A percentile compares a stretch with the other conserved stretches of the same genome.
phyloP scores from a whole-genome alignment of 1,140 invertebrate genomes.

The Drosophila insularis region DNA sequence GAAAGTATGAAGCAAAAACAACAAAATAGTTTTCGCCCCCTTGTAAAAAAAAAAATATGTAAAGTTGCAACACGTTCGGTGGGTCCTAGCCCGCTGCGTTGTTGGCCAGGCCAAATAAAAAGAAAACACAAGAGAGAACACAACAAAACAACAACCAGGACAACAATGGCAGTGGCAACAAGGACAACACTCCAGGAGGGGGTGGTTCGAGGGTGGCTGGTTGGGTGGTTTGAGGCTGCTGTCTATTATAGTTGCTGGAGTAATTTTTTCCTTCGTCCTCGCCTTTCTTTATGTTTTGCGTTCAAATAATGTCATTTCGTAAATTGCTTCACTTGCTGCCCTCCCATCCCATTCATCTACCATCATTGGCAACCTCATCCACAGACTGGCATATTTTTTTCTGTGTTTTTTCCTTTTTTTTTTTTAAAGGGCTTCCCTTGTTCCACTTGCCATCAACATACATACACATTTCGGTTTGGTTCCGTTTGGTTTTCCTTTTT shows the following conservation, averaged over 20 bases:
- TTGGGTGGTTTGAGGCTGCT: slow-evolving; percentile 25
- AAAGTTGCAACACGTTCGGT: slow-evolving; percentile 61
- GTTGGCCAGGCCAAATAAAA: slow-evolving; percentile 29
- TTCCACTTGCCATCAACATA: slow-evolving; percentile 6
- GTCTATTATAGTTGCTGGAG: slow-evolving; percentile 70
- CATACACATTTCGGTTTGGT: slow-evolving; percentile 5
- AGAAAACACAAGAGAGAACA: slow-evolving; percentile 20
- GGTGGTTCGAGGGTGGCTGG: too few species aligned
- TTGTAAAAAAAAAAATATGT: slow-evolving; percentile 62
- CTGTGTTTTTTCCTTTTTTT: slow-evolving; percentile 55
- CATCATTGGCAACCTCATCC: not conserved
- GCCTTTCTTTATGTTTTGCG: slow-evolving; percentile 67
- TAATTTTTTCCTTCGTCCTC: slow-evolving; percentile 62
- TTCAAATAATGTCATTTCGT: slow-evolving; percentile 77
- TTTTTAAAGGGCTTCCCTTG: slow-evolving; percentile 47
- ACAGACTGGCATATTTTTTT: slow-evolving; percentile 64
- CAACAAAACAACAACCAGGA: slow-evolving; percentile 47
- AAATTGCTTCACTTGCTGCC: slow-evolving; percentile 63
- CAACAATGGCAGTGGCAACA: slow-evolving; percentile 49
- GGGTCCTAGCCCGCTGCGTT: slow-evolving; percentile 23
- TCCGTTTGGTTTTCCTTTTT: slow-evolving; percentile 21
- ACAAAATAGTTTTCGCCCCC: slow-evolving; percentile 62
- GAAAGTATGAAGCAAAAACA: slow-evolving; percentile 29
- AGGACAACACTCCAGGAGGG: slow-evolving; percentile 38
- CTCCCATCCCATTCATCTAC: not conserved